phyloP scores from a whole-genome alignment of 2,113 vertebrate species.

The Nycticryphes semicollaris region DNA sequence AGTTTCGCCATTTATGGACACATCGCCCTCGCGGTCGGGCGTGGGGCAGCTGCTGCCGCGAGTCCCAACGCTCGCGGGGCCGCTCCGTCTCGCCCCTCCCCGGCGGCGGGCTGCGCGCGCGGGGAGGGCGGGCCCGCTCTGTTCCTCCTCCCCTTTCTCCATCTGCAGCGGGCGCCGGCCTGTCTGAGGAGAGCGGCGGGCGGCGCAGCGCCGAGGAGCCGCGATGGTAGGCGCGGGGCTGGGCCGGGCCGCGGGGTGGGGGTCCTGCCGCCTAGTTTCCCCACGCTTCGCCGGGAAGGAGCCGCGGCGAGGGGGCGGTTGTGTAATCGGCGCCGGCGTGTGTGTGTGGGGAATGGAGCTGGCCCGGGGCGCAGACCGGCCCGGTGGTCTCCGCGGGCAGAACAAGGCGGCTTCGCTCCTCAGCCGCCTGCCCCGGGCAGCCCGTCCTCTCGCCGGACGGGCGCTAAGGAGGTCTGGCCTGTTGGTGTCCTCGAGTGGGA shows the following conservation, averaged over 20 bases:
- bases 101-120: background rate
- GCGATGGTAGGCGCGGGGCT: background rate
- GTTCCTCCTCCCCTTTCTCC: background rate
- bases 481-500: accelerated
- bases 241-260: background rate
- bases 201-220: background rate
- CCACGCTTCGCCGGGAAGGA: background rate
- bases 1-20: slow-evolving; percentile 30
- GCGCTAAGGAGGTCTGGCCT: accelerated
- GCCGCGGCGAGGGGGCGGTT: background rate
- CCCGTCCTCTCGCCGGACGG: background rate
- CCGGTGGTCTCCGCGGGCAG: background rate
- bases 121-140: background rate
- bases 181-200: background rate
- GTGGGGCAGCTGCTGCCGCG: background rate
- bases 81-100: background rate
- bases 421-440: background rate
- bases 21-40: background rate
- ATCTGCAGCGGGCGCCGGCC: background rate
- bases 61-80: background rate
- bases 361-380: background rate
- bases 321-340: background rate
- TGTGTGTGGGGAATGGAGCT: background rate
- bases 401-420: background rate
- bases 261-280: background rate